A percentile compares a stretch with the other conserved stretches of the same genome.
These are phyloP conservation scores for Microhierax caerulescens DNA, from an alignment of 2,797 vertebrate genomes.

Conservation along the genomic window DNA sequence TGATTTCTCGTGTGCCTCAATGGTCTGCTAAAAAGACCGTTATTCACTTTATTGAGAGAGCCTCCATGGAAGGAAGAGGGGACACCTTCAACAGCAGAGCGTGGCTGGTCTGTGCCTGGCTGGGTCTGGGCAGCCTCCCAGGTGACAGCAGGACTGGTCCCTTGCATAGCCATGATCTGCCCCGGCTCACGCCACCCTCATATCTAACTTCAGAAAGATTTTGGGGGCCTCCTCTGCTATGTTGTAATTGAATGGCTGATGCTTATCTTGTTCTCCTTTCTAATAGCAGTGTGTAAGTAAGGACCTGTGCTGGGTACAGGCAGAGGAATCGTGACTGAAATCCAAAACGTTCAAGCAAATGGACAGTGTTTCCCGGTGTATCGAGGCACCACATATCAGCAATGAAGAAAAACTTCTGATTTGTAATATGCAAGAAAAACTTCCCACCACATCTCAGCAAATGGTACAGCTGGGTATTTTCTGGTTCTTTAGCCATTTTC, in stretches of 20 bases:
- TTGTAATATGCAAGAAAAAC: not conserved
- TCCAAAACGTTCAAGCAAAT: not conserved
- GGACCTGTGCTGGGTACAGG: not conserved
- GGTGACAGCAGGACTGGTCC: not conserved
- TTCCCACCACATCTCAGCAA: not conserved
- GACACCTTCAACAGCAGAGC: not conserved
- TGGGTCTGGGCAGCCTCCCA: not conserved
- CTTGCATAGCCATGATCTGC: not conserved
- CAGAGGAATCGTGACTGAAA: not conserved
- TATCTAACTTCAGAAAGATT: not conserved
- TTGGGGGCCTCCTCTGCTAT: not conserved
- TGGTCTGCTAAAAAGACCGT: not conserved
- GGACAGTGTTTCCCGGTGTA: fast-evolving
- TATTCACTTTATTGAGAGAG: not conserved
- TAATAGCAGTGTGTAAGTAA: not conserved
- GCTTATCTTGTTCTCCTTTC: not conserved
- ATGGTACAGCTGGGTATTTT: fast-evolving
- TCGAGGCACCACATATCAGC: not conserved
- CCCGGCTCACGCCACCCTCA: not conserved
- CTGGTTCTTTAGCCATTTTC: not conserved
- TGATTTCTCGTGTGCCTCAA: not conserved
- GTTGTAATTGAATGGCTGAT: not conserved
- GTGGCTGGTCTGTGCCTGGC: not conserved
- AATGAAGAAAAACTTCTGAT: not conserved
- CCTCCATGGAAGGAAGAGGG: not conserved